These are phyloP conservation scores for Naja naja DNA, from an alignment of 2,113 vertebrate species.

Conservation along the genomic window DNA sequence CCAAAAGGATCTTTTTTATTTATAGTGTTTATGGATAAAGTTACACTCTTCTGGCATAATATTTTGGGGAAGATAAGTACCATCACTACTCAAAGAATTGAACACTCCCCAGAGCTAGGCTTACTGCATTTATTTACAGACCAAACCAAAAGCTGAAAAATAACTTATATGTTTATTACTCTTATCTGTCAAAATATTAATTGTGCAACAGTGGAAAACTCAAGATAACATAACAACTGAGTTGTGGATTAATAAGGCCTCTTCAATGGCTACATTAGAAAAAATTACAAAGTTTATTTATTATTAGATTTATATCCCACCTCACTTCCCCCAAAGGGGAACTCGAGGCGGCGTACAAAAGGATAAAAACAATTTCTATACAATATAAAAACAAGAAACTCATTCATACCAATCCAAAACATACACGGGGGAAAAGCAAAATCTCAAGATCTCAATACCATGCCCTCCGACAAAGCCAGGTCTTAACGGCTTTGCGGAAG, in stretches of 20 bases:
- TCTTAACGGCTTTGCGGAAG: too few relatives aligned
- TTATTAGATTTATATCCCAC: too few relatives aligned
- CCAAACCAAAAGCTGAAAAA: background rate
- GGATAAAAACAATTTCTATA: too few relatives aligned
- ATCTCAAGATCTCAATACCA: too few relatives aligned
- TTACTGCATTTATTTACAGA: background rate
- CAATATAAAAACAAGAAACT: too few relatives aligned
- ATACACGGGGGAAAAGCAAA: too few relatives aligned
- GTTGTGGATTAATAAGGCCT: background rate
- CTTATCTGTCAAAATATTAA: background rate
- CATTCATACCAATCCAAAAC: too few relatives aligned
- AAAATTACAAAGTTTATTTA: background rate
- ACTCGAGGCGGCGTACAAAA: too few relatives aligned
- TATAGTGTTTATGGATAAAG: background rate
- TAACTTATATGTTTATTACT: background rate
- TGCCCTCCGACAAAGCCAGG: too few relatives aligned
- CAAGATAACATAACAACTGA: background rate
- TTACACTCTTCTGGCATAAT: background rate
- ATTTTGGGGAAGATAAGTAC: background rate
- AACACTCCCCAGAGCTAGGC: background rate
- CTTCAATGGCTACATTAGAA: background rate
- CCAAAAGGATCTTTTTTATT: background rate
- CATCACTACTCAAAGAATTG: background rate
- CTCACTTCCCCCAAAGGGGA: too few relatives aligned
- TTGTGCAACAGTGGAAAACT: background rate